phyloP scores from a whole-genome alignment of 2,888 invertebrate genomes.

The Abrostola tripartita region DNA sequence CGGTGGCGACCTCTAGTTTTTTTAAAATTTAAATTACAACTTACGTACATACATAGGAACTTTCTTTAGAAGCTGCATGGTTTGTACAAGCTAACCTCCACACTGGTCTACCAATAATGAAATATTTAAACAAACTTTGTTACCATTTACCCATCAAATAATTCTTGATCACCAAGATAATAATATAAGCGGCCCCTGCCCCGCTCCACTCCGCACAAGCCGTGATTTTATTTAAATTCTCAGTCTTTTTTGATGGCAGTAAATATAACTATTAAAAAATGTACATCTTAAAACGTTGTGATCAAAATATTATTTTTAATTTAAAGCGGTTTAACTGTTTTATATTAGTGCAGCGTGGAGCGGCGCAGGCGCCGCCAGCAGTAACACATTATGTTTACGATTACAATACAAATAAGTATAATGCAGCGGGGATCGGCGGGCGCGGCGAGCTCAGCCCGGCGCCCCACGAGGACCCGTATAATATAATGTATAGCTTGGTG shows the following conservation, averaged over 20 bases:
- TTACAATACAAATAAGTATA: slow-evolving; percentile 82
- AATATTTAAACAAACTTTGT: slow-evolving; percentile 80
- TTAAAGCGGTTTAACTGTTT: slow-evolving; percentile 52
- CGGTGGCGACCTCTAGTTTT: slow-evolving; percentile 80
- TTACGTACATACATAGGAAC: slow-evolving; percentile 89
- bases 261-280: slow-evolving; percentile 55
- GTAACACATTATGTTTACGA: slow-evolving; percentile 81
- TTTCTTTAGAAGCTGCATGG: slow-evolving; percentile 89
- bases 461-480: slow-evolving; percentile 85
- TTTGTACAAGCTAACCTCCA: slow-evolving; percentile 88
- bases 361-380: slow-evolving; percentile 64
- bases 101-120: slow-evolving; percentile 87
- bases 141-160: slow-evolving; percentile 77
- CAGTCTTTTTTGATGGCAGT: slow-evolving; percentile 54
- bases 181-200: slow-evolving; percentile 64
- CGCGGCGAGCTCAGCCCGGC: slow-evolving; percentile 74
- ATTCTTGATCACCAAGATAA: slow-evolving; percentile 79
- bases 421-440: slow-evolving; percentile 68
- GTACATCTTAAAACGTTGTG: slow-evolving; percentile 49
- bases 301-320: slow-evolving; percentile 46
- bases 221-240: slow-evolving; percentile 39
- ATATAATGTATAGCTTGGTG: slow-evolving; percentile 77
- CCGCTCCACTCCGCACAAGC: slow-evolving; percentile 59
- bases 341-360: slow-evolving; percentile 58
- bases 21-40: slow-evolving; percentile 85